Evolutionary conservation across 2,113 vertebrate genomes (phyloP), one percentile per base, ranked within the genome.

Genomic region (Chroicocephalus ridibundus): DNA sequence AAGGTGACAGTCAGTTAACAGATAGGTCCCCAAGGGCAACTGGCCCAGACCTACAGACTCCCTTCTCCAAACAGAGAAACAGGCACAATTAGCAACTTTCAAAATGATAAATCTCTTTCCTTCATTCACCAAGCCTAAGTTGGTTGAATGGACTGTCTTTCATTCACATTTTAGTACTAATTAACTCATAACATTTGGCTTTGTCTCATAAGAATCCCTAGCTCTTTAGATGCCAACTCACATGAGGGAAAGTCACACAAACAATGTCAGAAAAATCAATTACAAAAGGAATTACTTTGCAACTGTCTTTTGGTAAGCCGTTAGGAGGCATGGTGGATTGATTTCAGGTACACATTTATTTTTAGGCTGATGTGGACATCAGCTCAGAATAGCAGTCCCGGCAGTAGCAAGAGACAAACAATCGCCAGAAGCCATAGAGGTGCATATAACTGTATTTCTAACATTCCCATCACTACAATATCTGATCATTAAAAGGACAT

Each of bases 1-100:
- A 96, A 98, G 97, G 97, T 97, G 97, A 98, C 97, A 97, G 96
- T 96, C 81, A 97, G 96, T 96, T 97, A 96, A 98, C 95, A 97
- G 95, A 97, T 96, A 96, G 95, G 93, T 96, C 97, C 97, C 97
- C 77, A 96, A 97, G 96, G 97, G 90, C 94, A 86, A 57, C 93
- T 87, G 90, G 92, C 55, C 94, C 96, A 98, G 97, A 98, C 97
- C 97, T 95, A 88, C 96, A 97, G 97, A 76, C 97, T 97, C 97
- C 97, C 96, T 97, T 97, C 84, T 97, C 96, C 96, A 98, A 98
- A 98, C 95, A 98, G 95, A 97, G 92, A 94, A 97, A 93, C 92
- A 95, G 82, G 79, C 90, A 96, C 86, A 97, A 97, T 97, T 97
- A 96, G 9, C 86, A 93, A 96, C 88, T 96, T 97, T 97, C 97